Evolutionary conservation across 2,888 invertebrate species (phyloP).

Genomic region (Tipula lateralis): DNA sequence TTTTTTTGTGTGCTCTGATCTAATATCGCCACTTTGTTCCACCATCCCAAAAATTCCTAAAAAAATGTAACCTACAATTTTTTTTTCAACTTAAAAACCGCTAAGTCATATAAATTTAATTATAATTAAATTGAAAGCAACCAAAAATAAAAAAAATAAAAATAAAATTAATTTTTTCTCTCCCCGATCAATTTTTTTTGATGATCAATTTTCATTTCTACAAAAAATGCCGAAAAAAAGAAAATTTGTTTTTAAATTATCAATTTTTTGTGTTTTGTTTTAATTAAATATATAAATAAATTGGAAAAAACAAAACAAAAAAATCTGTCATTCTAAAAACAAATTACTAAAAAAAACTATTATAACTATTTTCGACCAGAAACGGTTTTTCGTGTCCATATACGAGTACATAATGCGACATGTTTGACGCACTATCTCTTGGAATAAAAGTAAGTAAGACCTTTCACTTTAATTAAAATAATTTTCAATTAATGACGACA

Average conservation of each 20-base stretch:
- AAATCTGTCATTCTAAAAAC: not conserved
- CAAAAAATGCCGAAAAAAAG: conserved; percentile 19
- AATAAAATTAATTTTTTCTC: not conserved
- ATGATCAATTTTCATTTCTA: conserved; percentile 13
- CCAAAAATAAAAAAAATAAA: not conserved
- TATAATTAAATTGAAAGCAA: conserved; percentile 25
- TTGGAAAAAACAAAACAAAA: not conserved
- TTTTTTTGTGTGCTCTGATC: not conserved
- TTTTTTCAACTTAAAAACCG: not conserved
- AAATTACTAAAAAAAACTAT: conserved; percentile 14
- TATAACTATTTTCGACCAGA: not conserved
- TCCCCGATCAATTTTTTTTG: conserved; percentile 5
- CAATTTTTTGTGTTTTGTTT: conserved; percentile 19
- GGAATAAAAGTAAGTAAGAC: not conserved
- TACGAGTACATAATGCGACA: not conserved
- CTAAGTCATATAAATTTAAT: conserved; percentile 29
- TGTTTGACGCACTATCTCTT: not conserved
- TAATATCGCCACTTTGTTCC: conserved; percentile 19
- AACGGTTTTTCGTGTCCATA: not conserved
- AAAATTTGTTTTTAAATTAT: conserved; percentile 14
- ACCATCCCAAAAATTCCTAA: not conserved
- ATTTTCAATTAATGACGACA: conserved; percentile 24
- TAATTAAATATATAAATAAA: conserved; percentile 24
- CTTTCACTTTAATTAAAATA: not conserved
- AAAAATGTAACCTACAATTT: conserved; percentile 9